Conservation (phyloP, 2,113 vertebrate species). For the Nothoprocta perdicaria region DNA sequence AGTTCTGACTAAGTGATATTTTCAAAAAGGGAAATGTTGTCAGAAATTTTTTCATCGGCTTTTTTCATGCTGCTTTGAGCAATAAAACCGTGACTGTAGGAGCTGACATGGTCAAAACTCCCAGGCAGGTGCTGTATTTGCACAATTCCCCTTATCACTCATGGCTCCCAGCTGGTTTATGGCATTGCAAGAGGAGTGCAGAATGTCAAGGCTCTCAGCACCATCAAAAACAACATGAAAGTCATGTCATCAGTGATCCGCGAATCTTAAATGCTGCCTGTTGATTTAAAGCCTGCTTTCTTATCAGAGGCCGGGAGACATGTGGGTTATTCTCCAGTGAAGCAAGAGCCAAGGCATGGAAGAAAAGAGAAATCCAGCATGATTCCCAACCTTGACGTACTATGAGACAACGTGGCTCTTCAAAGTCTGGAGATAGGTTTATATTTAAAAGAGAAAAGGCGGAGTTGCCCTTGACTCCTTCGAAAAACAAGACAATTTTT, state of each 20-base stretch:
- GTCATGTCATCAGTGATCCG: background rate
- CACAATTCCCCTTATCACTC: background rate
- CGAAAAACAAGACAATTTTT: background rate
- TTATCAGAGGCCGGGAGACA: background rate
- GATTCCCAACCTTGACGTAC: background rate
- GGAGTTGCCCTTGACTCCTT: background rate
- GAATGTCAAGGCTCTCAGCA: background rate
- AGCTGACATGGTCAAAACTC: background rate
- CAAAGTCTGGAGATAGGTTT: background rate
- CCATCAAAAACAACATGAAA: slow-evolving; percentile 11
- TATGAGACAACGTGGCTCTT: background rate
- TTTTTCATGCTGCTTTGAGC: background rate
- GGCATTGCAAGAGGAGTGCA: background rate
- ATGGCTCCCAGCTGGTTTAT: background rate
- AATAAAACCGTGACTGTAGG: background rate
- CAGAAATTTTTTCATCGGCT: background rate
- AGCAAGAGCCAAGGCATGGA: background rate
- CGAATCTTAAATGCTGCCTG: background rate
- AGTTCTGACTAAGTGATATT: background rate
- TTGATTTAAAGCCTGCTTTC: background rate
- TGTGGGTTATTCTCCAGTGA: background rate
- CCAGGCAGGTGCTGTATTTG: slow-evolving; percentile 11
- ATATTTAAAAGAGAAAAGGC: background rate
- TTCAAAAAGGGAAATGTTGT: background rate
- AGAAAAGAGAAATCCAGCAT: fast-evolving